Evolutionary conservation across 2,888 invertebrate genomes (phyloP).

Genomic region (Ecliptopera silaceata): DNA sequence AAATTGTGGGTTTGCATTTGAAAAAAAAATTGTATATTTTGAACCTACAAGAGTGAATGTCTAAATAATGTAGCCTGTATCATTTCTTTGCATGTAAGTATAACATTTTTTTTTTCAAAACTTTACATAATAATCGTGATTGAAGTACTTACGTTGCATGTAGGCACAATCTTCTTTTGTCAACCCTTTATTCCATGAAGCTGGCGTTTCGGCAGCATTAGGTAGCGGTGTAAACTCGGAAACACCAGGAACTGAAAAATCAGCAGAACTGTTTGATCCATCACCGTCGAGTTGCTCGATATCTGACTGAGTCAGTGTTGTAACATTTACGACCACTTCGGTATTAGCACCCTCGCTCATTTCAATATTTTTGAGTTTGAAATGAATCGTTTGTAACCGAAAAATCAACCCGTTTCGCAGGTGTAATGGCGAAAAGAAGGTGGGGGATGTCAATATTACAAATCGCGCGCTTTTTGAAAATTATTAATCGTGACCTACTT

Average conservation of each 20-base stretch:
- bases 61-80: too few species aligned
- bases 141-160: slow-evolving; percentile 88
- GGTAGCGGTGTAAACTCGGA: slow-evolving; percentile 91
- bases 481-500: slow-evolving; percentile 29
- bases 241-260: slow-evolving; percentile 92
- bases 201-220: slow-evolving; percentile 79
- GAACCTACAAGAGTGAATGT: too few species aligned
- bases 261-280: slow-evolving; percentile 58
- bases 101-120: too few species aligned
- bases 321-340: slow-evolving; percentile 47
- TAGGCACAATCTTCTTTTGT: slow-evolving; percentile 89
- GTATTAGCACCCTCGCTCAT: slow-evolving; percentile 62
- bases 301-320: slow-evolving; percentile 22
- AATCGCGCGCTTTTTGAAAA: slow-evolving; percentile 77
- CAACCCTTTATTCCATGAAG: slow-evolving; percentile 87
- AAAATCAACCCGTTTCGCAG: slow-evolving; percentile 45
- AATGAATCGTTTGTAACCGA: slow-evolving; percentile 68
- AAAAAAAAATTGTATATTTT: too few species aligned
- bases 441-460: slow-evolving; percentile 68
- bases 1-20: too few species aligned
- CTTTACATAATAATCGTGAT: too few species aligned
- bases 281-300: slow-evolving; percentile 35
- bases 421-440: slow-evolving; percentile 43
- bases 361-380: slow-evolving; percentile 57
- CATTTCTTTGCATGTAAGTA: too few species aligned